Evolutionary conservation across 2,888 invertebrate genomes (phyloP).

Genomic region (Gibbula magus): DNA sequence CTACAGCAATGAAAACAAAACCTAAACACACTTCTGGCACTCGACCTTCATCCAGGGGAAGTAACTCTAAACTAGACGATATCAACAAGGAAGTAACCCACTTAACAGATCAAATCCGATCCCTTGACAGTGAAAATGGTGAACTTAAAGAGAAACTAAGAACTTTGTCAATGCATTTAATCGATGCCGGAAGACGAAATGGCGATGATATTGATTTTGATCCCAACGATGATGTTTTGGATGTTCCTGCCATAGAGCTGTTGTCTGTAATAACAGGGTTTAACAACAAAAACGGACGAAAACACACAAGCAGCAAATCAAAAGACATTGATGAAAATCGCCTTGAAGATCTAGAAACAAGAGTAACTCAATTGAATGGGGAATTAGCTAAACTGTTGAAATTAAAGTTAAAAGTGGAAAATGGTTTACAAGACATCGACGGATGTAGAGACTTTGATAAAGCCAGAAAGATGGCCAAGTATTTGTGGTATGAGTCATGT

Average conservation of each 20-base stretch:
- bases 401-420: conserved; percentile 64
- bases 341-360: conserved; percentile 71
- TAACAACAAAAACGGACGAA: conserved; percentile 11
- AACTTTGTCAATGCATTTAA: conserved; percentile 47
- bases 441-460: conserved; percentile 50
- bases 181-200: conserved; percentile 47
- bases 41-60: conserved; percentile 9
- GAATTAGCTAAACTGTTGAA: conserved; percentile 66
- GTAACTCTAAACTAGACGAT: conserved; percentile 37
- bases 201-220: conserved; percentile 17
- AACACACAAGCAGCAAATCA: not conserved
- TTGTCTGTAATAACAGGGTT: conserved; percentile 24
- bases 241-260: conserved; percentile 27
- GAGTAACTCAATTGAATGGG: conserved; percentile 67
- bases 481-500: conserved; percentile 63
- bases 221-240: conserved; percentile 2
- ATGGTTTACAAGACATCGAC: conserved; percentile 63
- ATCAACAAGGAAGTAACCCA: conserved; percentile 52
- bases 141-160: conserved; percentile 47
- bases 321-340: conserved; percentile 47
- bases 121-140: conserved; percentile 46
- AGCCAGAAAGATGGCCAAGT: conserved; percentile 54
- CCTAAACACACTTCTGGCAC: not conserved
- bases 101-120: conserved; percentile 45
- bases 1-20: not conserved